A percentile compares a stretch with the other conserved stretches of the same genome.
These are phyloP conservation scores for Heliconius eleuchia DNA, from an alignment of 1,140 invertebrate species.

Conservation along the genomic window DNA sequence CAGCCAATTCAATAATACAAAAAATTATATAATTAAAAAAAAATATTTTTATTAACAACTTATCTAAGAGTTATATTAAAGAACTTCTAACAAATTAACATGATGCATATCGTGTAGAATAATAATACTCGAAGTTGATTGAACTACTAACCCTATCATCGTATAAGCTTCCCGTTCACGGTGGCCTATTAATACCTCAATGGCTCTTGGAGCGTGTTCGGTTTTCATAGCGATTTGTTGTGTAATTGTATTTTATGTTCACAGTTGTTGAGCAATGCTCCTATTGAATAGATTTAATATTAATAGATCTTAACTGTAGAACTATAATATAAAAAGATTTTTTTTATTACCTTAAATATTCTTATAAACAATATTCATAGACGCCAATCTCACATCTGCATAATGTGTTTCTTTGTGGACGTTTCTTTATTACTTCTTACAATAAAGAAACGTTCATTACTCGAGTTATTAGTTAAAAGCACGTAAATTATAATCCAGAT, in stretches of 20 bases:
- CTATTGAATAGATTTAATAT: conserved; percentile 32
- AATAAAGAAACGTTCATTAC: conserved; percentile 26
- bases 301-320: neutral
- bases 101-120: neutral
- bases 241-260: conserved; percentile 57
- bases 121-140: conserved; percentile 22
- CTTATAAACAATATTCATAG: neutral
- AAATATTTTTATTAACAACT: too few species aligned
- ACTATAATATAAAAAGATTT: neutral
- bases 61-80: neutral
- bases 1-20: too few species aligned
- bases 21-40: too few species aligned
- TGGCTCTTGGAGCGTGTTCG: conserved; percentile 43
- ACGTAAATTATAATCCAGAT: conserved; percentile 33
- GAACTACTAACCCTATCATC: conserved; percentile 35
- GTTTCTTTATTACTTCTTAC: neutral
- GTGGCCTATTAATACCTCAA: conserved; percentile 51
- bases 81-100: neutral
- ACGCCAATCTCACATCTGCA: neutral
- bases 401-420: neutral
- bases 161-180: conserved; percentile 42
- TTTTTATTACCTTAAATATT: neutral
- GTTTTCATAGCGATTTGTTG: conserved; percentile 52
- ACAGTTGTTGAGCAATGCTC: conserved; percentile 45
- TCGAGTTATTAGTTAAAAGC: conserved; percentile 29